A percentile compares a stretch with the other conserved stretches of the same genome.
These are phyloP conservation scores for Digitonthophagus gazella DNA, from an alignment of 2,888 invertebrate genomes.

Conservation along the genomic window DNA sequence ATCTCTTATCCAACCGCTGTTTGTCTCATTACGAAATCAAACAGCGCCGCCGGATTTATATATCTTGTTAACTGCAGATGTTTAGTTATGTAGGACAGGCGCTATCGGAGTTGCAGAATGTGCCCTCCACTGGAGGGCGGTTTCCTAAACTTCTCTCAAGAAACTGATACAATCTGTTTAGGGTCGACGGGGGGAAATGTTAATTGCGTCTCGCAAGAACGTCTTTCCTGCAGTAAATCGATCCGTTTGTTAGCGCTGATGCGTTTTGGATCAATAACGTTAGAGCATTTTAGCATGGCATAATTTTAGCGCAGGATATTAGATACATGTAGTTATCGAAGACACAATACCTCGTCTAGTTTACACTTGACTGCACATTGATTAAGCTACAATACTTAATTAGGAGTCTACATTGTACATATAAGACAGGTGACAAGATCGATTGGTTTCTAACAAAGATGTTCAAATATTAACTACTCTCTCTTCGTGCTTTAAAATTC, in stretches of 20 bases:
- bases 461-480: too few relatives aligned
- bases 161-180: not conserved
- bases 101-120: too few relatives aligned
- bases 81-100: slow-evolving; percentile 29
- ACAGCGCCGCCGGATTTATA: slow-evolving; percentile 44
- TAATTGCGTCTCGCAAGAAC: not conserved
- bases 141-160: not conserved
- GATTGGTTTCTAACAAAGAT: too few relatives aligned
- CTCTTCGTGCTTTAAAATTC: too few relatives aligned
- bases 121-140: not conserved
- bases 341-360: too few relatives aligned
- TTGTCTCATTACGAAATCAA: slow-evolving; percentile 49
- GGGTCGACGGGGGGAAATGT: not conserved
- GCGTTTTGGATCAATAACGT: not conserved
- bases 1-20: slow-evolving; percentile 37
- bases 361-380: too few relatives aligned
- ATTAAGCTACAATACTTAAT: too few relatives aligned
- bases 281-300: not conserved
- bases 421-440: too few relatives aligned
- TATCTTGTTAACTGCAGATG: slow-evolving; percentile 40
- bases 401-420: too few relatives aligned
- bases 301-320: too few relatives aligned
- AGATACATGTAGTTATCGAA: too few relatives aligned
- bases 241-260: too few relatives aligned
- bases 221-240: not conserved